Conservation (phyloP, 1,140 invertebrate genomes). For the Drosophila sp. region DNA sequence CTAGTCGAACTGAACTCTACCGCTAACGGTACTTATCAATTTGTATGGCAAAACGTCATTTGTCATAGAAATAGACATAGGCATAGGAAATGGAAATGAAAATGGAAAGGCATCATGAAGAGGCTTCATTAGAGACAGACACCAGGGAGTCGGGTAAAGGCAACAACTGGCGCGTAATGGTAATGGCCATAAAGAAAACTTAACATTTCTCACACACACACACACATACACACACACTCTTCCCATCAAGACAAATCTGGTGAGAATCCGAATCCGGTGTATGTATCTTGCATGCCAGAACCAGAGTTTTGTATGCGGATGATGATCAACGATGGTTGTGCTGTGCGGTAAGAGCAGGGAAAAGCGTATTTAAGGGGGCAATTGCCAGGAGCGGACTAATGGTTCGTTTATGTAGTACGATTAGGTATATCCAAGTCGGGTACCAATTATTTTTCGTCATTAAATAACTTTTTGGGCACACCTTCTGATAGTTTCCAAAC, state of each 20-base stretch:
- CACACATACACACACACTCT: conserved; percentile 11
- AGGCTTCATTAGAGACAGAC: conserved; percentile 57
- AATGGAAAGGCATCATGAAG: conserved; percentile 48
- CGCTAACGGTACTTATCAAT: conserved; percentile 76
- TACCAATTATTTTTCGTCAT: too few species aligned
- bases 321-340: conserved; percentile 69
- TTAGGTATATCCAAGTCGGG: too few species aligned
- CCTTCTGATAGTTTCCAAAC: too few species aligned
- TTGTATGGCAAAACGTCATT: conserved; percentile 68
- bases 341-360: conserved; percentile 8
- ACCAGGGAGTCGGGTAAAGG: conserved; percentile 27
- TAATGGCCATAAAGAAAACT: conserved; percentile 62
- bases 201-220: conserved; percentile 55
- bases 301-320: conserved; percentile 32
- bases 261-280: conserved; percentile 60
- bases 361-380: neutral
- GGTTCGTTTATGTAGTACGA: too few species aligned
- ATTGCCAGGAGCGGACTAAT: neutral
- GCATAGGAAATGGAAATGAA: conserved; percentile 24
- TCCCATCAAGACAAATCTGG: conserved; percentile 43
- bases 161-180: conserved; percentile 52
- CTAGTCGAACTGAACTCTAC: conserved; percentile 44
- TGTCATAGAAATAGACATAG: conserved; percentile 48
- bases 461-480: too few species aligned
- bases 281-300: conserved; percentile 53